These are phyloP conservation scores for Cryptotis parvus DNA, from an alignment of 2,113 vertebrate genomes.

Conservation along the genomic window DNA sequence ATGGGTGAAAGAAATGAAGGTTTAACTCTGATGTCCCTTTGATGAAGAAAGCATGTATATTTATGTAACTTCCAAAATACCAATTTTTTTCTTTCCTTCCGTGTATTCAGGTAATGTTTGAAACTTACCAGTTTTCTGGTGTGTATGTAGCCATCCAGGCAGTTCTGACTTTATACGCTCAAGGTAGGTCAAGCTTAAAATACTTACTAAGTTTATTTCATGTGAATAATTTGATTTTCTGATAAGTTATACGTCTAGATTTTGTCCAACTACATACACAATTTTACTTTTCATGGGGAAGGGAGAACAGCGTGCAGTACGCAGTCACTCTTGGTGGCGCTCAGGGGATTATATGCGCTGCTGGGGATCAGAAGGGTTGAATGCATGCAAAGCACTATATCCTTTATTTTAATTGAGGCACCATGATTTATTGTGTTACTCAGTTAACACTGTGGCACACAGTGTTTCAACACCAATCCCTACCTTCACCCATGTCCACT, in stretches of 20 bases:
- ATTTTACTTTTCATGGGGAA: neutral
- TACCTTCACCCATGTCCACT: too few relatives aligned
- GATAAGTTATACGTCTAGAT: conserved; percentile 20
- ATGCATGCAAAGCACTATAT: too few relatives aligned
- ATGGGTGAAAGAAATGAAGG: neutral
- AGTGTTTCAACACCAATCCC: too few relatives aligned
- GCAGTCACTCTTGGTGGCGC: too few relatives aligned
- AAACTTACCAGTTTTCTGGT: conserved; percentile 97
- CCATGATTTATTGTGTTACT: too few relatives aligned
- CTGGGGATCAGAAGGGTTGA: too few relatives aligned
- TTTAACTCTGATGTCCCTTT: neutral
- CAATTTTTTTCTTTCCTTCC: conserved; percentile 7
- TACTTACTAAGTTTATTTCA: conserved; percentile 18
- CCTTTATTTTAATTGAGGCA: too few relatives aligned
- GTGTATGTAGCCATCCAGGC: conserved; percentile 99
- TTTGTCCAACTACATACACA: neutral
- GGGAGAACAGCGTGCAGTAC: too few relatives aligned
- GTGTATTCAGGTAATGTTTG: conserved; percentile 96
- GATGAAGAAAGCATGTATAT: neutral
- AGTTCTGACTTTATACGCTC: conserved; percentile 97
- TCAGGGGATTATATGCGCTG: too few relatives aligned
- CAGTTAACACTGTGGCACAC: too few relatives aligned
- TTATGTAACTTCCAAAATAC: conserved; percentile 39
- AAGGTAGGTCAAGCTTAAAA: conserved; percentile 91
- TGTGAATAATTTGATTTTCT: conserved; percentile 35